A percentile compares a stretch with the other conserved stretches of the same genome.
Conservation (phyloP, 2,888 invertebrate species). For the Selenia dentaria region DNA sequence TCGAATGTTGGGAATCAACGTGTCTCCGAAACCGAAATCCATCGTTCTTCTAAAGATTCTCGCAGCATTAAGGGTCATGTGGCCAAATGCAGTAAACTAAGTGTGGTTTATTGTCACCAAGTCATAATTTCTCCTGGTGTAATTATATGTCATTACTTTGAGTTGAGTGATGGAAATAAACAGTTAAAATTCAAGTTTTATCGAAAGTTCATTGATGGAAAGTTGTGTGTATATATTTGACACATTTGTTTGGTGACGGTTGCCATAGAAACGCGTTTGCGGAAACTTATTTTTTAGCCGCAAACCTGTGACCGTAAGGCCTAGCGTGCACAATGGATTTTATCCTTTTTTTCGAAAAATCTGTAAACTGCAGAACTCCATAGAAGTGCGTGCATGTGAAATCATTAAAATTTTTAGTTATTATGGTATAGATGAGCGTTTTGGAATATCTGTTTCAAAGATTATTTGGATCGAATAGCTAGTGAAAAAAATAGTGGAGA, state of each 20-base stretch:
- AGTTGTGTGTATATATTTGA: conserved; percentile 62
- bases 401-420: too few species aligned
- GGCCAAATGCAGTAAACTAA: conserved; percentile 27
- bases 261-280: conserved; percentile 59
- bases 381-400: too few species aligned
- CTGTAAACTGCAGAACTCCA: too few species aligned
- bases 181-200: too few species aligned
- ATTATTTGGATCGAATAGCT: too few species aligned
- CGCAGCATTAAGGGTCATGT: conserved; percentile 50
- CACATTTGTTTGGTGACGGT: conserved; percentile 67
- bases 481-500: too few species aligned
- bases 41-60: conserved; percentile 58
- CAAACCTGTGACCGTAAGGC: conserved; percentile 41
- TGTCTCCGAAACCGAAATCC: conserved; percentile 76
- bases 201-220: conserved; percentile 50
- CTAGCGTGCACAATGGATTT: too few species aligned
- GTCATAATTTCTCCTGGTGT: conserved; percentile 61
- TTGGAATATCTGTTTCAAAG: too few species aligned
- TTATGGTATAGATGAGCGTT: too few species aligned
- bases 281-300: too few species aligned
- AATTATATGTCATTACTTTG: conserved; percentile 63
- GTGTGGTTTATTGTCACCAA: conserved; percentile 42
- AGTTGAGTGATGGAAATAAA: conserved; percentile 51
- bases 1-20: conserved; percentile 67
- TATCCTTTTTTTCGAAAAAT: too few species aligned